phyloP scores from a whole-genome alignment of 2,797 vertebrate genomes.

The Xenentodon cancila region DNA sequence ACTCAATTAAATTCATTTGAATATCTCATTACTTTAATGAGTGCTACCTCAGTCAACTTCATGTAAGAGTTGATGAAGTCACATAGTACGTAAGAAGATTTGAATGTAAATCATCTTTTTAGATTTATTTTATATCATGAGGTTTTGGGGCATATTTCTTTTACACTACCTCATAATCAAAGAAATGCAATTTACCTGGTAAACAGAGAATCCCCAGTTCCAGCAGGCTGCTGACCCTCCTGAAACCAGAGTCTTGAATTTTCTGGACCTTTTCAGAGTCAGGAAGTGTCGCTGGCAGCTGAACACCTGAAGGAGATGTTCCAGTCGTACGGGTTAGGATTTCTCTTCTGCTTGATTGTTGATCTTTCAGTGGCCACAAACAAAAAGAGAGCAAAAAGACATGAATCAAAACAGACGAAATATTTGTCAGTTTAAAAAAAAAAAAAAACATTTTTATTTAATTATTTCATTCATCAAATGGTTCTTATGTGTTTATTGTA shows the following conservation, averaged over 20 bases:
- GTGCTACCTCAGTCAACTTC: too few species aligned
- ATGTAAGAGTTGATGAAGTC: too few species aligned
- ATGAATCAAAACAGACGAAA: not conserved
- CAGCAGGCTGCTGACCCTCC: conserved; percentile 75
- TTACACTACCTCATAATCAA: too few species aligned
- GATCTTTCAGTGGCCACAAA: conserved; percentile 56
- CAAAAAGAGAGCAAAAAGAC: not conserved
- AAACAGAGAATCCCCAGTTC: conserved; percentile 86
- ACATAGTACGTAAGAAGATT: too few species aligned
- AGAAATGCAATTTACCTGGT: conserved; percentile 81
- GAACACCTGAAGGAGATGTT: conserved; percentile 25
- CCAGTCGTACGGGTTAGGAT: conserved; percentile 42
- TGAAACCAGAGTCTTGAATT: conserved; percentile 55
- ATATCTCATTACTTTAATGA: too few species aligned
- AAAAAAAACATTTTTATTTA: too few species aligned
- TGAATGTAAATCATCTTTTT: too few species aligned
- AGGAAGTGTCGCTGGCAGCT: conserved; percentile 23
- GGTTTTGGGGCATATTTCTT: too few species aligned
- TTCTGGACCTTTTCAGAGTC: conserved; percentile 32
- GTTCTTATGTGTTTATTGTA: too few species aligned
- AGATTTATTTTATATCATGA: too few species aligned
- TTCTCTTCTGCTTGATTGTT: conserved; percentile 47
- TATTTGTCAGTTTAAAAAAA: not conserved
- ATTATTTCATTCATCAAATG: too few species aligned
- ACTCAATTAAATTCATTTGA: too few species aligned